A percentile compares a stretch with the other conserved stretches of the same genome.
Conservation (phyloP, 2,113 vertebrate species). For the Callorhinus ursinus region DNA sequence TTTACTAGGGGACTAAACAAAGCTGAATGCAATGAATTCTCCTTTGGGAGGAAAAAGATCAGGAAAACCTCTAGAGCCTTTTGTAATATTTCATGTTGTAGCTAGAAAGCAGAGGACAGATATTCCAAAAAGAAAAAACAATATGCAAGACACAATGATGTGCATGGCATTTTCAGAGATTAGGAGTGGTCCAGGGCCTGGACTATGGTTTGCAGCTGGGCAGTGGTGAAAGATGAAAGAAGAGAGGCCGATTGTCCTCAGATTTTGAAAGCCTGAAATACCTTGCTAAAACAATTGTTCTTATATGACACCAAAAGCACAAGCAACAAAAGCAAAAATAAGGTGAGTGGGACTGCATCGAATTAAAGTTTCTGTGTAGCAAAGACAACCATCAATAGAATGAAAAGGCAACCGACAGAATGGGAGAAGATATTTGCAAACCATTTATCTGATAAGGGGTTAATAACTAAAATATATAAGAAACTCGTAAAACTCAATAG, state of each 20-base stretch:
- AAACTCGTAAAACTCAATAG: background rate
- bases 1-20: background rate
- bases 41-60: background rate
- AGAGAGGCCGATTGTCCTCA: background rate
- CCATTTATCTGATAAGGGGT: background rate
- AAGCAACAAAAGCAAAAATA: background rate
- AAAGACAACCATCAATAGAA: background rate
- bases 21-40: background rate
- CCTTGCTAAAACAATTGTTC: background rate
- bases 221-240: background rate
- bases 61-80: background rate
- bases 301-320: background rate
- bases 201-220: background rate
- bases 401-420: background rate
- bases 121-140: background rate
- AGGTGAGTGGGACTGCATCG: background rate
- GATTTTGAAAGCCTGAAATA: background rate
- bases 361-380: background rate
- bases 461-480: background rate
- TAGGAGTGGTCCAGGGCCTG: background rate
- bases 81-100: background rate
- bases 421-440: background rate
- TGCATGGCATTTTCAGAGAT: background rate
- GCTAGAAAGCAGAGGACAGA: background rate
- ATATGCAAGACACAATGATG: background rate